Conservation (phyloP, 92 coral and sea anemone species). For the Pocillopora meandrina region DNA sequence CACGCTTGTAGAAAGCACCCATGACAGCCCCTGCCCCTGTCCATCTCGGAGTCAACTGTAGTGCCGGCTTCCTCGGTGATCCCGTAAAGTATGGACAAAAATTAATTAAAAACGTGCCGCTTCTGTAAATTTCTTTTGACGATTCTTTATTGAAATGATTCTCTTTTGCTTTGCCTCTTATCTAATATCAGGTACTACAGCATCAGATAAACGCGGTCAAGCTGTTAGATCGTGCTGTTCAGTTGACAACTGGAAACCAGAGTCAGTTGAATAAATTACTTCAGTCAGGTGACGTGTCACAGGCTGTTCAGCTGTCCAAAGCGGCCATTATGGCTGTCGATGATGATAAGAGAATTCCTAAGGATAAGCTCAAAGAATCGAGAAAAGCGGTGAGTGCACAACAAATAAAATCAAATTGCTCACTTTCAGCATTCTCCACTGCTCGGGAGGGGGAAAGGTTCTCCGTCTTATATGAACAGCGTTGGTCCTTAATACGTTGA, state of each 20-base stretch:
- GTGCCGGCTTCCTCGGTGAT: too few relatives aligned
- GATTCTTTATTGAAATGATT: neutral
- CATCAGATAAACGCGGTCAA: neutral
- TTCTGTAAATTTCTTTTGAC: too few relatives aligned
- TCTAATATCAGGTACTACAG: constrained; percentile 9
- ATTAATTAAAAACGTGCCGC: too few relatives aligned
- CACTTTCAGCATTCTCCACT: too few relatives aligned
- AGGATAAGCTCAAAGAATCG: constrained; percentile 13
- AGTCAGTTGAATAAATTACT: constrained; percentile 31
- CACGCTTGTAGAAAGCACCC: too few relatives aligned
- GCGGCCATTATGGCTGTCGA: constrained; percentile 42
- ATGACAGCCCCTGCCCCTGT: too few relatives aligned
- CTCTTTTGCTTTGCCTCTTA: neutral
- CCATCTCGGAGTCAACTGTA: too few relatives aligned
- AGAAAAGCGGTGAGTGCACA: constrained; percentile 3
- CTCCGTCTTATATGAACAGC: too few relatives aligned
- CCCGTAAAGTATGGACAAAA: too few relatives aligned
- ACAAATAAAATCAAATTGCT: too few relatives aligned
- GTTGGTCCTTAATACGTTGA: too few relatives aligned
- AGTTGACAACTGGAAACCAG: constrained; percentile 36
- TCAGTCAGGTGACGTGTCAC: constrained; percentile 42
- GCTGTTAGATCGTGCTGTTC: neutral
- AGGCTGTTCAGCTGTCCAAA: constrained; percentile 43
- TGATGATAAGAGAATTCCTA: constrained; percentile 8
- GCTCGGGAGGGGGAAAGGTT: too few relatives aligned